phyloP scores from a whole-genome alignment of 2,113 vertebrate species.

The Mustelus asterias region DNA sequence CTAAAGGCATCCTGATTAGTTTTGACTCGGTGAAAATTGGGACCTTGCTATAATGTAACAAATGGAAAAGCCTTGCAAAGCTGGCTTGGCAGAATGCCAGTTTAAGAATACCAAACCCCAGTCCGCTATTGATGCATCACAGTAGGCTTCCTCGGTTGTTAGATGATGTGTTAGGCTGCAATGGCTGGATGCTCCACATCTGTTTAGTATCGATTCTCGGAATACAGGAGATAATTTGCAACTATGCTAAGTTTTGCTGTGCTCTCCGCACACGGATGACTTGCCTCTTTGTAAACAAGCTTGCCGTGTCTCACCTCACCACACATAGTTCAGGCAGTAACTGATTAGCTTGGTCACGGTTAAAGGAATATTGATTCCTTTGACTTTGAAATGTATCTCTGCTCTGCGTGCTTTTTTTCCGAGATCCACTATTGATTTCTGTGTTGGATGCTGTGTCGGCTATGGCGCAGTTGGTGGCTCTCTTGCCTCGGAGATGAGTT shows the following conservation, averaged over 20 bases:
- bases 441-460: not conserved
- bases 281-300: not conserved
- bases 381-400: not conserved
- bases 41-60: not conserved
- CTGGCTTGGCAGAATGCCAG: not conserved
- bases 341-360: not conserved
- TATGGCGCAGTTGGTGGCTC: not conserved
- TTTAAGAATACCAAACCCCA: not conserved
- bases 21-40: not conserved
- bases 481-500: not conserved
- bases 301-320: not conserved
- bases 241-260: not conserved
- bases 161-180: not conserved
- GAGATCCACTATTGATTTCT: not conserved
- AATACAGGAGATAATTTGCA: not conserved
- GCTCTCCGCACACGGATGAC: not conserved
- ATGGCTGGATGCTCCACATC: not conserved
- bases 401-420: not conserved
- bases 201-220: not conserved
- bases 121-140: not conserved
- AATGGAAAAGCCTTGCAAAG: not conserved
- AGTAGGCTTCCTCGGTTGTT: not conserved
- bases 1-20: not conserved
- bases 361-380: not conserved
- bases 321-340: not conserved